Base-by-base conservation (phyloP, 2,113 vertebrate species). In the Cyprinodon variegatus region DNA sequence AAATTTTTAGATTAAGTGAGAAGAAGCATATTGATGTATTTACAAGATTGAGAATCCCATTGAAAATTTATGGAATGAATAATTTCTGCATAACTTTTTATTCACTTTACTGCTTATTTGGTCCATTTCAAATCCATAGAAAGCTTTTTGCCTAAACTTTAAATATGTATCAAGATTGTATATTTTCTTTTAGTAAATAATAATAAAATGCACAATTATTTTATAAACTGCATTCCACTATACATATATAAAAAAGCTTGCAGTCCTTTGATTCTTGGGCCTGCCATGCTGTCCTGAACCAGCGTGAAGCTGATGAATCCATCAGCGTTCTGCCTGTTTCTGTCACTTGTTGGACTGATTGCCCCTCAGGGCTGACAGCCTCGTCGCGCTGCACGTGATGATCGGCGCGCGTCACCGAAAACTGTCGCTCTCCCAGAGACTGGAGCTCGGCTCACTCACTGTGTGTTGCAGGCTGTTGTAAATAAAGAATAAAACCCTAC, bases 321-420 rank as follows among this genome's bases (percentile, higher is more conserved):
- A 13, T 7, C 37, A 36, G 40, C 59, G 20, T 36, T 11, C 76
- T 20, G 74, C 7, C 29, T 29, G 29, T 13, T 38, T 20, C n/a
- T 82, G 81, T 90, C 84, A 88, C 83, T 88, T 85, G 88, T 76
- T 86, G 79, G 86, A 69, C 73, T 83, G 85, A 63, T 22, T 78
- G 70, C 74, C 71, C 1, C 74, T 57, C 69, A 70, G 57, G 50
- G 86, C 74, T 78, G 73, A 86, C 89, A 77, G 62, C 61, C 70
- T 74, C 76, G 70, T 50, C 1, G 40, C 50, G 77, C 63, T 79
- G 64, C 91, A 94, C 92, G 93, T 93, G 91, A 91, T 67, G 67
- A 74, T 88, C 72, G 65, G 63, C 68, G 86, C 87, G 90, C 93
- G 92, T 94, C 91, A 92, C 75, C 68, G 83, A 63, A 60, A 60